Base-by-base conservation (phyloP, 1,140 invertebrate genomes). In the Bombus terrestris region DNA sequence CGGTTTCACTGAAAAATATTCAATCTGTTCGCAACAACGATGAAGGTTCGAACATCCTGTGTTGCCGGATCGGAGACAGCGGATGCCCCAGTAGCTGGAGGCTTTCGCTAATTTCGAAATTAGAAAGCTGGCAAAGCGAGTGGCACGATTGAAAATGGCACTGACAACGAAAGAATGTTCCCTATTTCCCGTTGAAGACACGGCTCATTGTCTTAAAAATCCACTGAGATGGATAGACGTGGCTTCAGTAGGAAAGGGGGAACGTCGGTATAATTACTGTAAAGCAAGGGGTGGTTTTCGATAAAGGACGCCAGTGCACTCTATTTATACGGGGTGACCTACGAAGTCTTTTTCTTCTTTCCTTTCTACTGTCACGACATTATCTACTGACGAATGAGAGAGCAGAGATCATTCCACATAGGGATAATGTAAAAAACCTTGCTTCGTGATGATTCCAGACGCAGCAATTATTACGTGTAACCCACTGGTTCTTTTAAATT, bases 131-230 rank as follows among this genome's bases (percentile, higher is more conserved):
- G 91, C 88, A 92, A 92, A 89, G 87, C 81, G 81, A 86, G 83
- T 85, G 79, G 76, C 47, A 74, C 74, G 86, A 81, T 85, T 86
- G 85, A 68, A 83, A 88, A 64, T 85, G 75, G n/a, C 22, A 39
- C 74, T 32, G 57, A 80, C 80, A 53, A 86, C 76, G 72, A 66
- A 72, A 74, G 76, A 78, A 69, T 72, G 68, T 86, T 88, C 83
- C 68, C 86, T 75, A 76, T 85, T 88, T 82, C 90, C 53, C 69
- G 86, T 83, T 83, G 86, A 86, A 89, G 86, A 87, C 90, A 77
- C 71, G 71, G 83, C 77, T 91, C 93, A 93, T 94, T 93, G 93
- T 93, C 92, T 93, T 91, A 90, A 90, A 92, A 93, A 92, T 88
- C 86, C 88, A 86, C 87, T 83, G 87, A 91, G 88, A 82, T 88